Percentiles rank a stretch among this genome's conserved stretches.
Conservation (phyloP, 2,113 vertebrate genomes). For the Cranoglanis bouderius region DNA sequence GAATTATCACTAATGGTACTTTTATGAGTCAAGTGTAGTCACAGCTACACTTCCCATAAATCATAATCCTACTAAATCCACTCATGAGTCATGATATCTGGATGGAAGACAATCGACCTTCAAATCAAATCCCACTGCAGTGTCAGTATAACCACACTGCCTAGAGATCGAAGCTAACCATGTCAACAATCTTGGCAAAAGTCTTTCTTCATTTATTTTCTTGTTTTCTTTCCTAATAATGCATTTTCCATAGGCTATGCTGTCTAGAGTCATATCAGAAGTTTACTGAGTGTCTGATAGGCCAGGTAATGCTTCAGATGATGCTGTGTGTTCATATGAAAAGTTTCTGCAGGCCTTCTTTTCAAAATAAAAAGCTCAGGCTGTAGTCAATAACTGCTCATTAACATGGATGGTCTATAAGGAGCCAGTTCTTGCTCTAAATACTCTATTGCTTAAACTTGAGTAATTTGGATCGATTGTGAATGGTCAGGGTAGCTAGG, state of each 20-base stretch:
- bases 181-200: background rate
- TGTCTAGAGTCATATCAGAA: background rate
- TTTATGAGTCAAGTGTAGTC: background rate
- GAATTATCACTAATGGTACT: background rate
- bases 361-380: background rate
- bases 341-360: background rate
- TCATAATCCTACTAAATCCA: background rate
- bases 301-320: background rate
- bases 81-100: background rate
- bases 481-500: background rate
- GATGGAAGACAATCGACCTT: background rate
- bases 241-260: background rate
- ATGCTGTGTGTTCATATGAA: background rate
- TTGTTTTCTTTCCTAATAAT: background rate
- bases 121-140: background rate
- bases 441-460: background rate
- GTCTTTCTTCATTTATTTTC: background rate
- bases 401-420: background rate
- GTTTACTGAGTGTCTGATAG: background rate
- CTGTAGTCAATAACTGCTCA: background rate
- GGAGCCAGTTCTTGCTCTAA: background rate
- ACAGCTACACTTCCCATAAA: background rate
- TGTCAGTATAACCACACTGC: background rate
- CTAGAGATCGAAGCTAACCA: background rate
- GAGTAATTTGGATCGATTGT: background rate